Conservation (phyloP, 1,140 invertebrate genomes). For the Latrodectus geometricus region DNA sequence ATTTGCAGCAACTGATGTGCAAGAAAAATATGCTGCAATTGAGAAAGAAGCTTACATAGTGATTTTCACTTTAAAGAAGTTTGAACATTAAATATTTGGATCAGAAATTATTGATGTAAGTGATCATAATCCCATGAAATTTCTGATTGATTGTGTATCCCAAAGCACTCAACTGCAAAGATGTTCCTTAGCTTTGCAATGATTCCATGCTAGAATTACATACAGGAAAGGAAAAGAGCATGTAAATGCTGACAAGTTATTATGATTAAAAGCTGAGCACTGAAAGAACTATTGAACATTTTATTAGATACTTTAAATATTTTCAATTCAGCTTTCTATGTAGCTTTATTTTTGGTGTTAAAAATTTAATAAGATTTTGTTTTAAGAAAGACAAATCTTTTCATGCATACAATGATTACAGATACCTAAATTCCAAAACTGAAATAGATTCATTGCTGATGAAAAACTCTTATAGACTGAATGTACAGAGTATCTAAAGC, state of each 20-base stretch:
- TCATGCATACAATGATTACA: constrained; percentile 71
- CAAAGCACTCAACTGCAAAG: not conserved
- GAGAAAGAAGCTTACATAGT: not conserved
- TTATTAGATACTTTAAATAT: no score
- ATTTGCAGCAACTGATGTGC: not conserved
- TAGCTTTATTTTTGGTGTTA: no score
- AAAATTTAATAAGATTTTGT: no score
- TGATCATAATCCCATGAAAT: not conserved
- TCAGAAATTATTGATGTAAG: not conserved
- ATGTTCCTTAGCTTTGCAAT: not conserved
- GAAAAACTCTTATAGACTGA: constrained; percentile 57
- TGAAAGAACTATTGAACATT: no score
- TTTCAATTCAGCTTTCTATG: no score
- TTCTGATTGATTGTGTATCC: not conserved
- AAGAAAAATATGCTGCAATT: not conserved
- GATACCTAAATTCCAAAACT: constrained; percentile 69
- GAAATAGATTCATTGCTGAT: constrained; percentile 69
- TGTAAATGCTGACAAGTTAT: no score
- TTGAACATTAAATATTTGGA: not conserved
- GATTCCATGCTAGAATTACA: no score
- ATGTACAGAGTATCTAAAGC: constrained; percentile 66
- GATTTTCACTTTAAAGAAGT: not conserved
- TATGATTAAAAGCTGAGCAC: no score
- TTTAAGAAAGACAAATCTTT: constrained; percentile 71
- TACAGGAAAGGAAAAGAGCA: no score